Conservation (phyloP, 2,113 vertebrate genomes). For the Marmota flaviventris region DNA sequence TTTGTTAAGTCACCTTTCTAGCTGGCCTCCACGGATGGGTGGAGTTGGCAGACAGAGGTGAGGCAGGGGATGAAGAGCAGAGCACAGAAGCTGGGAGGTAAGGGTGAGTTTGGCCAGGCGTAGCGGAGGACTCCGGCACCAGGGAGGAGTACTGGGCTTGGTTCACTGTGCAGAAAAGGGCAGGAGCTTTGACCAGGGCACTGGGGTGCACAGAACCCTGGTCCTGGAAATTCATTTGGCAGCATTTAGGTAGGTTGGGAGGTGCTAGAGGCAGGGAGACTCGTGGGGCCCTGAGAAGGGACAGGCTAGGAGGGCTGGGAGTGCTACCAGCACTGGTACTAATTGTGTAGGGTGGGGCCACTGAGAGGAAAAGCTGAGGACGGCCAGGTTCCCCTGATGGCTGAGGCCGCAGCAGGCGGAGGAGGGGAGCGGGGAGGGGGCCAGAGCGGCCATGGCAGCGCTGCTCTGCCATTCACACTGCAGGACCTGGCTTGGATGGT, state of each 20-base stretch:
- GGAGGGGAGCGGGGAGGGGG: fast-evolving
- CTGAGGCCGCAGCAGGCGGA: not conserved
- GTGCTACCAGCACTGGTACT: no score
- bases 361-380: not conserved
- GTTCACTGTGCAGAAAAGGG: not conserved
- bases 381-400: fast-evolving
- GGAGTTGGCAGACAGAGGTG: not conserved
- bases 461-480: fast-evolving
- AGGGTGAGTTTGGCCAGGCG: not conserved
- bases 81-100: not conserved
- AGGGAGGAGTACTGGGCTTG: not conserved
- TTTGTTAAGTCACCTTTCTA: not conserved
- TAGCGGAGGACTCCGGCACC: not conserved
- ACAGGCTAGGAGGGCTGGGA: not conserved
- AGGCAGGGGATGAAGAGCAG: not conserved
- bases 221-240: not conserved
- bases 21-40: not conserved
- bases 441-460: no score
- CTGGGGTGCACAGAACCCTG: not conserved
- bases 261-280: not conserved
- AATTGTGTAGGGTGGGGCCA: fast-evolving
- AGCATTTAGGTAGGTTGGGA: not conserved
- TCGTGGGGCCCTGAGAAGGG: not conserved
- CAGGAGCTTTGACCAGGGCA: not conserved
- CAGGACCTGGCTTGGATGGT: constrained; percentile 92